Evolutionary conservation across 2,888 invertebrate species (phyloP).

Genomic region (Schizaphis graminum): DNA sequence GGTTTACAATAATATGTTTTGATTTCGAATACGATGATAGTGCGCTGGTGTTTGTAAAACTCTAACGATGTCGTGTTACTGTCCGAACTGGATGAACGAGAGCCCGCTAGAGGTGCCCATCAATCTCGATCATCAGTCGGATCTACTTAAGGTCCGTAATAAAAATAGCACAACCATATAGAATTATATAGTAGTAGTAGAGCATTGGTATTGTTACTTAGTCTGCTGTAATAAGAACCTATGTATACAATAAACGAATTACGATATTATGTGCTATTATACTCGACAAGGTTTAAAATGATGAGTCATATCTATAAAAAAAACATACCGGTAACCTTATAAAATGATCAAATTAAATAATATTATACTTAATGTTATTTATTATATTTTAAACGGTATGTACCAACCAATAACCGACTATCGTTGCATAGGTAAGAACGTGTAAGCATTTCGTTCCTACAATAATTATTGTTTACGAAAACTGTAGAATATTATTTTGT

Average conservation of each 20-base stretch:
- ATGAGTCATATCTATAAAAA: background rate
- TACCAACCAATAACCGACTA: background rate
- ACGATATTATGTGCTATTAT: background rate
- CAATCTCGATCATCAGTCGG: conserved; percentile 82
- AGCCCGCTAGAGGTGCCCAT: conserved; percentile 82
- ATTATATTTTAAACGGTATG: background rate
- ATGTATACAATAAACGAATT: background rate
- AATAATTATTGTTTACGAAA: background rate
- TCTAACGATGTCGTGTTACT: conserved; percentile 59
- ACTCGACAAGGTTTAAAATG: background rate
- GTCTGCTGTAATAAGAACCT: background rate
- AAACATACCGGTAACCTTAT: background rate
- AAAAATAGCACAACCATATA: background rate
- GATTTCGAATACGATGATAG: conserved; percentile 30
- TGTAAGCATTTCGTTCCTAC: background rate
- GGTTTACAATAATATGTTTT: background rate
- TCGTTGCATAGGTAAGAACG: background rate
- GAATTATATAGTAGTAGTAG: background rate
- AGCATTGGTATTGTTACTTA: background rate
- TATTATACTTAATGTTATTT: background rate
- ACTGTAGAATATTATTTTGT: background rate
- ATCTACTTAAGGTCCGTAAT: conserved; percentile 78
- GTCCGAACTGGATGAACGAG: conserved; percentile 60
- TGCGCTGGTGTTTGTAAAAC: conserved; percentile 19
- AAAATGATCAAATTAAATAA: background rate